Percentiles rank a stretch among this genome's conserved stretches.
These are phyloP conservation scores for Megastigmus dorsalis DNA, from an alignment of 2,888 invertebrate genomes.

Conservation along the genomic window DNA sequence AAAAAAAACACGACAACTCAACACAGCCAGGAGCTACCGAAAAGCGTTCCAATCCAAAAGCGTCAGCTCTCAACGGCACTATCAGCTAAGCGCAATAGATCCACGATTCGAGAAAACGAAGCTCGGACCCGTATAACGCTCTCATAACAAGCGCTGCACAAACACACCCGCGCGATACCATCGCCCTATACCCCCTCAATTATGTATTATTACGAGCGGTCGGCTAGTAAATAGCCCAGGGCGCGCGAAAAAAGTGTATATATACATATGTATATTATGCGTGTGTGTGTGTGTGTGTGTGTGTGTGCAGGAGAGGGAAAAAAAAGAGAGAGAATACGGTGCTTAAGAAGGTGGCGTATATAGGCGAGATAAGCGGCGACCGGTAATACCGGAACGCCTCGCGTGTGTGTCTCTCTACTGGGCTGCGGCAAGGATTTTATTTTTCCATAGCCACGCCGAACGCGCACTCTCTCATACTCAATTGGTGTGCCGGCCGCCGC, in stretches of 20 bases:
- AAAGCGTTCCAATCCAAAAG: constrained; percentile 5
- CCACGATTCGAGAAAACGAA: neutral
- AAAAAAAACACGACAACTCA: neutral
- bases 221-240: neutral
- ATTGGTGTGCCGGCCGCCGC: too few relatives aligned
- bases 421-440: constrained; percentile 18
- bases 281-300: too few relatives aligned
- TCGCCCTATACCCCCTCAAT: constrained; percentile 11
- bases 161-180: neutral
- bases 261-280: too few relatives aligned
- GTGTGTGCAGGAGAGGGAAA: neutral
- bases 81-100: neutral
- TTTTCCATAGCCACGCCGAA: neutral
- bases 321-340: neutral
- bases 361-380: constrained; percentile 45
- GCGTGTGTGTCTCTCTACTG: neutral
- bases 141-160: too few relatives aligned
- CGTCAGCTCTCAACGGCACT: too few relatives aligned
- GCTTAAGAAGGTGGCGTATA: neutral
- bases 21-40: constrained; percentile 20
- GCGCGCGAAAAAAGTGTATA: too few relatives aligned
- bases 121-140: neutral
- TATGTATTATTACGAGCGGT: neutral
- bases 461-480: too few relatives aligned
- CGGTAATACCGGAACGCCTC: constrained; percentile 47